Percentiles rank a stretch among this genome's conserved stretches.
phyloP scores from a whole-genome alignment of 1,140 invertebrate genomes.

The Dreissena polymorpha region DNA sequence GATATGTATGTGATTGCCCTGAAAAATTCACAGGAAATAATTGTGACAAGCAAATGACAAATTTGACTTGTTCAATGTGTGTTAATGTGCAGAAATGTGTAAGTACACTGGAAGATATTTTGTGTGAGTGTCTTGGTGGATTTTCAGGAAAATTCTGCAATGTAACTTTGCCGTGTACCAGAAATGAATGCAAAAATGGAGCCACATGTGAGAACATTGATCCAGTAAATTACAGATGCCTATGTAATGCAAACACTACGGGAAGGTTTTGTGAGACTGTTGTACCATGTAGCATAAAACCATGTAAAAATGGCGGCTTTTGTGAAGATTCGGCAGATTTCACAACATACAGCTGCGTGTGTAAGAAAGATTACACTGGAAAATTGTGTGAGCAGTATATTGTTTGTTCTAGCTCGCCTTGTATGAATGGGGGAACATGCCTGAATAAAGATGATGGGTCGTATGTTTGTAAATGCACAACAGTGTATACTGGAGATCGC shows the following conservation, averaged over 20 bases:
- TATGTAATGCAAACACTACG: constrained; percentile 51
- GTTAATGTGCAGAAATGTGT: constrained; percentile 39
- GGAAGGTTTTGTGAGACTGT: constrained; percentile 78
- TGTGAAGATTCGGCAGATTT: constrained; percentile 51
- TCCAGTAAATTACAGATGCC: constrained; percentile 47
- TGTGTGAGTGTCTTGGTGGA: constrained; percentile 45
- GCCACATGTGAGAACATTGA: constrained; percentile 41
- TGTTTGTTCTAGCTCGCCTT: constrained; percentile 63
- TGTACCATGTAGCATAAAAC: constrained; percentile 64
- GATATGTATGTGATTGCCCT: constrained; percentile 54
- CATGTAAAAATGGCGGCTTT: constrained; percentile 62
- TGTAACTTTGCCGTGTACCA: constrained; percentile 29
- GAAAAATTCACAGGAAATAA: constrained; percentile 41
- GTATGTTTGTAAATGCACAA: constrained; percentile 62
- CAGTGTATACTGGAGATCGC: constrained; percentile 57
- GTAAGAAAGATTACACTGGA: constrained; percentile 58
- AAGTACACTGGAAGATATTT: constrained; percentile 15
- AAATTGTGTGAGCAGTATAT: constrained; percentile 63
- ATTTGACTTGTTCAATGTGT: constrained; percentile 24
- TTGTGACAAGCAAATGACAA: constrained; percentile 36
- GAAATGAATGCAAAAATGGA: constrained; percentile 48
- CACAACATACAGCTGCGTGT: constrained; percentile 58
- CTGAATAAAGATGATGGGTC: constrained; percentile 74
- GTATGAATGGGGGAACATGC: constrained; percentile 65
- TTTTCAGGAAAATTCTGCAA: constrained; percentile 48